Conservation (phyloP, 2,113 vertebrate genomes). For the Crocuta crocuta region DNA sequence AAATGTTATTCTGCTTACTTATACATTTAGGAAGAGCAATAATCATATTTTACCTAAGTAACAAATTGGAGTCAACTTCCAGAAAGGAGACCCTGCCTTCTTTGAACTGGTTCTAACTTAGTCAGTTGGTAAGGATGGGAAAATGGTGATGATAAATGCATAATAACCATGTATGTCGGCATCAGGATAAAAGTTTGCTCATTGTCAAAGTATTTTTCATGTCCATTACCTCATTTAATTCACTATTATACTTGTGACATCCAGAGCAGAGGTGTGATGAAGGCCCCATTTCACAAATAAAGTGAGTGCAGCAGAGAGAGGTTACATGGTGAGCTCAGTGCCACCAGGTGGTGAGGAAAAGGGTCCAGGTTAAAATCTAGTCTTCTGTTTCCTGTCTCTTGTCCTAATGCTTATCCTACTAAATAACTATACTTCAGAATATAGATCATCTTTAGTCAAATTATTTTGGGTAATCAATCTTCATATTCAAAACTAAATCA, state of each 20-base stretch:
- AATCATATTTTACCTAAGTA: conserved; percentile 34
- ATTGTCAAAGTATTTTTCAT: conserved; percentile 14
- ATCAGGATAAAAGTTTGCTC: not conserved
- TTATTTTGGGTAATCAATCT: not conserved
- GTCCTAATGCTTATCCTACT: not conserved
- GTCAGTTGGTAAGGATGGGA: not conserved
- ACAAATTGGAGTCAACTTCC: not conserved
- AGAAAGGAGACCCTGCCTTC: not conserved
- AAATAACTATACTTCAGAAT: not conserved
- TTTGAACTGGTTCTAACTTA: conserved; percentile 32
- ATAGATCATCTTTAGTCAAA: not conserved
- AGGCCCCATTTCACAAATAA: not conserved
- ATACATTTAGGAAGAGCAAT: conserved; percentile 53
- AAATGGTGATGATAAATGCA: conserved; percentile 17
- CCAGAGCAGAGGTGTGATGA: not conserved
- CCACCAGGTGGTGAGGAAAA: not conserved
- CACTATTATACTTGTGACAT: not conserved
- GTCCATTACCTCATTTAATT: conserved; percentile 51
- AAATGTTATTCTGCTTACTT: conserved; percentile 62
- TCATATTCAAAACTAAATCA: not conserved
- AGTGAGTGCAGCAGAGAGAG: not conserved
- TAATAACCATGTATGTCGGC: not conserved
- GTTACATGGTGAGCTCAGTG: not conserved
- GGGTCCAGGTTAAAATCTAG: not conserved
- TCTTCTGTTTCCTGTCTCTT: not conserved